Evolutionary conservation across 1,140 invertebrate genomes (phyloP), one percentile per base, ranked within the genome.

Genomic region (Drosophila oshimai): DNA sequence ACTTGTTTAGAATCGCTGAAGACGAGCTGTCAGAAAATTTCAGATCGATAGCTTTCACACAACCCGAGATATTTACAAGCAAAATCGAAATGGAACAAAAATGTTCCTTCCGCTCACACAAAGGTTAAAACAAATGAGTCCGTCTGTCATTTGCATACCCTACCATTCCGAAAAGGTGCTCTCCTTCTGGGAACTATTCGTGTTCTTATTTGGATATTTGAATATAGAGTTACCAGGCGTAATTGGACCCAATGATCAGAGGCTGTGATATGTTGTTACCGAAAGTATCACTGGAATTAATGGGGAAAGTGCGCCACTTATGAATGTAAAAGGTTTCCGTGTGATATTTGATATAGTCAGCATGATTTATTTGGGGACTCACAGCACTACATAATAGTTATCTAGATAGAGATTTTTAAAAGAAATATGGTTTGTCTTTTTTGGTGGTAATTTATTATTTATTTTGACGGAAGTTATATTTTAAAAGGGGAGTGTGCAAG

Each of bases 301-400:
- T 49, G 57, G 17, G 57, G 57, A 62, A 64, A 65, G 61, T 64
- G 61, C 61, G 57, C 42, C 61, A 49, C 42, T 65, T 64, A 26
- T 42, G 33, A 65, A 62, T 58, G 65, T 65, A 26, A 65, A 65
- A 64, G 61, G 34, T 65, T 65, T 41, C 61, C 61, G 61, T 49
- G 22, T 13, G 42, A 41, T 29, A 65, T 47, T 49, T 15, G 61
- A 65, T 65, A 65, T 15, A n/a, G 13, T 26, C 5, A 13, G 18
- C n/a, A 41, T 50, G 61, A 65, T 65, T 65, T 65, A 65, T 49
- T 39, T 9, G 17, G 9, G 29, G 6, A n/a, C n/a, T n/a, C n/a
- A n/a, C n/a, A n/a, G n/a, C n/a, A n/a, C n/a, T 18, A 15, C 18
- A 33, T 12, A 13, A 13, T 31, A 50, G 17, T 62, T 47, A 49